These are phyloP conservation scores for Hormaphis cornu DNA, from an alignment of 1,140 invertebrate genomes.

Conservation along the genomic window DNA sequence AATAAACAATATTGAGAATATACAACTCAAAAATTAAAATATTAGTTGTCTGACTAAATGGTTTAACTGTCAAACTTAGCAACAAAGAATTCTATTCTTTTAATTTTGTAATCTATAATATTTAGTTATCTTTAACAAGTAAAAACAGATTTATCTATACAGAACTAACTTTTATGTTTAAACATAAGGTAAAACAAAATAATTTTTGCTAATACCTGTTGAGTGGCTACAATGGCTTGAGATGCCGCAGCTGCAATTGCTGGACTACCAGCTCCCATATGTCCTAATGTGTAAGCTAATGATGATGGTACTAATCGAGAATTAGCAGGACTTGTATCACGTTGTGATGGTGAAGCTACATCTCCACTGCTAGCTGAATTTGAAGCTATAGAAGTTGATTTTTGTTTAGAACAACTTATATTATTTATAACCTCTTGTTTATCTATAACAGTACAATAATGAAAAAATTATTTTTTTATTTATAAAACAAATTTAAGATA, in stretches of 20 bases:
- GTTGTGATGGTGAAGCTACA: neutral
- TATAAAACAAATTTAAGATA: neutral
- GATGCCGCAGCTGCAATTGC: conserved; percentile 89
- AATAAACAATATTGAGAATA: too few species aligned
- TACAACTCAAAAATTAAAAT: too few species aligned
- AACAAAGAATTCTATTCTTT: too few species aligned
- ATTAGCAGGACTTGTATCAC: neutral
- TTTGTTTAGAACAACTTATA: neutral
- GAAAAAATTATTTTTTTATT: neutral
- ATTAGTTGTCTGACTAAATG: too few species aligned
- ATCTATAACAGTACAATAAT: neutral
- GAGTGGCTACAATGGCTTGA: conserved; percentile 90
- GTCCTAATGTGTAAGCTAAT: neutral
- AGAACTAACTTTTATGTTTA: too few species aligned
- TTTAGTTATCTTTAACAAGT: too few species aligned
- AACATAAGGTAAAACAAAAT: too few species aligned
- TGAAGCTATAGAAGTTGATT: neutral
- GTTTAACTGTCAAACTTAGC: too few species aligned
- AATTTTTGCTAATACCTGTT: conserved; percentile 54
- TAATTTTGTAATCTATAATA: too few species aligned
- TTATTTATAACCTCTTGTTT: neutral
- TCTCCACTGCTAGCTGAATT: neutral
- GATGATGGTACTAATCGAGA: neutral
- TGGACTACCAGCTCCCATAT: conserved; percentile 59
- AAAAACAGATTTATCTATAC: too few species aligned